Evolutionary conservation across 2,797 vertebrate species (phyloP), one percentile per base, ranked within the genome.

Genomic region (Salarias fasciatus): DNA sequence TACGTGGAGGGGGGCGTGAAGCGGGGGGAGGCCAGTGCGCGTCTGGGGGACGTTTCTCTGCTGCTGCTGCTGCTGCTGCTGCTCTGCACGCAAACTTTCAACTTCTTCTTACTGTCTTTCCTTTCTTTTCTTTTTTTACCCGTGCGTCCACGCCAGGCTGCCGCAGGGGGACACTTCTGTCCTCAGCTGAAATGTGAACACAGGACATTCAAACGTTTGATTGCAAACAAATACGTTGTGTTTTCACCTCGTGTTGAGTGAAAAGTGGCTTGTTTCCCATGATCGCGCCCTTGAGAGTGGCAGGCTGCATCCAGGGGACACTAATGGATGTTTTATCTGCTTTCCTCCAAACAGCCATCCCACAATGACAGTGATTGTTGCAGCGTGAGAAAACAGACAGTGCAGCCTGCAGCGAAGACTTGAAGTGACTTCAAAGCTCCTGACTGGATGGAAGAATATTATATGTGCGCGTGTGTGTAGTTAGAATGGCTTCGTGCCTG

Each of bases 1-100:
- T 92, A 90, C 90, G 91, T 92, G 92, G 92, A 92, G 88, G 85
- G 82, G n/a, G 88, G 89, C 52, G 73, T 64, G 14, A 31, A 53
- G 78, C 76, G 82, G 87, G 84, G 84, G 87, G 84, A 82, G 85
- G 72, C 61, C 84, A 88, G 83, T 87, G 83, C 79, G 79, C 83
- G 81, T 88, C 63, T 86, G 82, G 84, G 84, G 84, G 77, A 82
- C 79, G 33, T 73, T 77, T 87, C 63, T 65, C 11, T 67, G 73
- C 63, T n/a, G 13, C 70, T 38, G 60, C 74, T 67, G 53, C 24
- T 24, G 33, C 61, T 29, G 53, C 15, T 42, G 45, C 59, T 38
- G 42, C 42, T 41, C 13, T 1, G 18, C 12, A 0, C 18, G 51
- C 6, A 0, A 12, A 35, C 3, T 53, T 62, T 18, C 1, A 8